A percentile compares a stretch with the other conserved stretches of the same genome.
Evolutionary conservation across 2,113 vertebrate genomes (phyloP).

Genomic region (Myotis brandtii): DNA sequence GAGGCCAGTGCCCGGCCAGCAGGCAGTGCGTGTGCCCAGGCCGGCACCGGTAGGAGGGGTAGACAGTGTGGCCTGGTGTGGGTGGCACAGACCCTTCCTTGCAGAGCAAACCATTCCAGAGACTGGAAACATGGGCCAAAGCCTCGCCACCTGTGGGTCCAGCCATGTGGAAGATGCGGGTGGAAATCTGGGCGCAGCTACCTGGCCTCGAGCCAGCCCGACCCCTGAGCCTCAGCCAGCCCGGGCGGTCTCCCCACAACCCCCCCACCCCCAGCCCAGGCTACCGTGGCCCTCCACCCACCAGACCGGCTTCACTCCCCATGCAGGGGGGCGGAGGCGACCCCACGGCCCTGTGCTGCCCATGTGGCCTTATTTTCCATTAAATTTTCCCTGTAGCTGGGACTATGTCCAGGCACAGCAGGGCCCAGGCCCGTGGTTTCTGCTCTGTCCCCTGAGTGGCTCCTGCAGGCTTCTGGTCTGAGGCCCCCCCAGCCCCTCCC

Average conservation of each 20-base stretch:
- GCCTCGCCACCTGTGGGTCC: not conserved
- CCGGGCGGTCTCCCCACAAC: too few species aligned
- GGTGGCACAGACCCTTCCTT: not conserved
- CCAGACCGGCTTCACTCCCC: rapidly evolving
- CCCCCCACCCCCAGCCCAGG: too few species aligned
- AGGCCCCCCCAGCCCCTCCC: not conserved
- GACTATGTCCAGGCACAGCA: too few species aligned
- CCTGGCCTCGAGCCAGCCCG: not conserved
- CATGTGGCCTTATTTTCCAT: not conserved
- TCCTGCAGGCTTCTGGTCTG: not conserved
- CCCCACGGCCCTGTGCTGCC: rapidly evolving
- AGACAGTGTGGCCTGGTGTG: not conserved
- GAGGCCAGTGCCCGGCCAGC: not conserved
- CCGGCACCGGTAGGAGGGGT: not conserved
- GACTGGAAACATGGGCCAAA: not conserved
- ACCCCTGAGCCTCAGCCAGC: not conserved
- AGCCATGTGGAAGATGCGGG: not conserved
- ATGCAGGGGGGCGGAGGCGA: not conserved
- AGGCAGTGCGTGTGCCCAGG: too few species aligned
- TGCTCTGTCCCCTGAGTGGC: not conserved
- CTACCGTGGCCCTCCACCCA: rapidly evolving
- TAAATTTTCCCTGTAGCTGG: not conserved
- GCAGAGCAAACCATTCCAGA: not conserved
- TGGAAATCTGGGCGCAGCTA: rapidly evolving
- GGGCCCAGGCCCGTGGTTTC: too few species aligned